These are phyloP conservation scores for Clamator glandarius DNA, from an alignment of 2,797 vertebrate species.

Conservation along the genomic window DNA sequence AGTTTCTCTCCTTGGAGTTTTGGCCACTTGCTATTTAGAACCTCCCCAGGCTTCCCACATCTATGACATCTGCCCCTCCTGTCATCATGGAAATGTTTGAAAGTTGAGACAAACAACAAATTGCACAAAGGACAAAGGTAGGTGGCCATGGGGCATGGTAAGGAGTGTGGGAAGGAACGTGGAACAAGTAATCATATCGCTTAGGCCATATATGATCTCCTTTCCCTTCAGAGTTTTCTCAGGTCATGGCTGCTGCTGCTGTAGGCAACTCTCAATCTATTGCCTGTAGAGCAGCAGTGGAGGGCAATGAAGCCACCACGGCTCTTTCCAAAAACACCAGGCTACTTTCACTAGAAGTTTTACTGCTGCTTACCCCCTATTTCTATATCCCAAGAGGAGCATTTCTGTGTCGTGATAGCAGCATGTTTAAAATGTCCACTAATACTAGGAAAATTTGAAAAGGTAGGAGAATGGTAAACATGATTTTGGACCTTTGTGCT, in stretches of 20 bases:
- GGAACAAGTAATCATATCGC: background rate
- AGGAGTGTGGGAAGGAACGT: background rate
- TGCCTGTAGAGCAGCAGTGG: background rate
- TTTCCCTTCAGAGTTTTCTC: background rate
- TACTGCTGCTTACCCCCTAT: background rate
- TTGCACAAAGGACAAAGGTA: background rate
- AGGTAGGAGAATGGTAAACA: background rate
- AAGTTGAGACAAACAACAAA: background rate
- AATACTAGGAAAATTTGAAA: background rate
- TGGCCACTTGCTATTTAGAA: background rate
- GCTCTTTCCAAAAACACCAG: background rate
- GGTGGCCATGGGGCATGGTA: no score
- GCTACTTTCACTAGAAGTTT: background rate
- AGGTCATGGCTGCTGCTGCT: background rate
- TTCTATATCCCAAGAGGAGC: background rate
- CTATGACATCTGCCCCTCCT: background rate
- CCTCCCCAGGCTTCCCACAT: background rate
- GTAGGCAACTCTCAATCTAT: background rate
- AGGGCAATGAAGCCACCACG: background rate
- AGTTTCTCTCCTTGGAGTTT: background rate
- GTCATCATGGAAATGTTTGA: background rate
- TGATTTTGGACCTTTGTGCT: background rate
- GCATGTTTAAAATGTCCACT: background rate
- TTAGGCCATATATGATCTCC: background rate
- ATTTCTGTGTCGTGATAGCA: background rate